Evolutionary conservation across 2,888 invertebrate genomes (phyloP).

Genomic region (Synergus gifuensis): DNA sequence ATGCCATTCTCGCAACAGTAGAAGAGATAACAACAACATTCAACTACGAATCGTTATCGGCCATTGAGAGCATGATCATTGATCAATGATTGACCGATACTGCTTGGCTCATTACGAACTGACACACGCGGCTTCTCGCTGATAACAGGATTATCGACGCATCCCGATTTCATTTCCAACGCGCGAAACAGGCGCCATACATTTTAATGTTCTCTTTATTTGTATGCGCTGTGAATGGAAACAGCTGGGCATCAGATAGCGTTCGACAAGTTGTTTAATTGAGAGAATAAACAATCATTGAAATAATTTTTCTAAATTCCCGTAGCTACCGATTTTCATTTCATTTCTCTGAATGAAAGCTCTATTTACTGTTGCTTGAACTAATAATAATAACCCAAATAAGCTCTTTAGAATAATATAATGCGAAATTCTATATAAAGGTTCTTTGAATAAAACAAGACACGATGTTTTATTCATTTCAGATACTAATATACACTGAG

Average conservation of each 20-base stretch:
- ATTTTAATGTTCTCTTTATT: conserved; percentile 30
- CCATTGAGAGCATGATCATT: conserved; percentile 27
- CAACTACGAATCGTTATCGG: conserved; percentile 42
- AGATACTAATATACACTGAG: background rate
- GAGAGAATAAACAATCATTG: background rate
- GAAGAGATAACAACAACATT: conserved; percentile 19
- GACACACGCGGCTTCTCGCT: conserved; percentile 52
- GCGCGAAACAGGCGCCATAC: conserved; percentile 5
- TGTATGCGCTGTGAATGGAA: conserved; percentile 3
- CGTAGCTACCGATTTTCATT: background rate
- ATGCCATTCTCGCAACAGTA: background rate
- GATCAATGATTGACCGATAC: conserved; percentile 24
- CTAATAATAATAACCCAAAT: background rate
- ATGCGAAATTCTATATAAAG: no score
- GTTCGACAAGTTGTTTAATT: background rate
- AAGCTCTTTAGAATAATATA: background rate
- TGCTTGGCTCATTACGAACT: conserved; percentile 58
- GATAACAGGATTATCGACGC: conserved; percentile 61
- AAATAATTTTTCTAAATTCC: background rate
- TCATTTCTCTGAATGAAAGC: background rate
- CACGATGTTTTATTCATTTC: no score
- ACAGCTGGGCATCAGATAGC: conserved; percentile 2
- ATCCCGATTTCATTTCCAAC: conserved; percentile 44
- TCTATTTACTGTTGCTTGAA: background rate
- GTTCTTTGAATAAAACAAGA: no score